A percentile compares a stretch with the other conserved stretches of the same genome.
Conservation (phyloP, 92 coral and sea anemone species). For the Zoanthus gigantus region DNA sequence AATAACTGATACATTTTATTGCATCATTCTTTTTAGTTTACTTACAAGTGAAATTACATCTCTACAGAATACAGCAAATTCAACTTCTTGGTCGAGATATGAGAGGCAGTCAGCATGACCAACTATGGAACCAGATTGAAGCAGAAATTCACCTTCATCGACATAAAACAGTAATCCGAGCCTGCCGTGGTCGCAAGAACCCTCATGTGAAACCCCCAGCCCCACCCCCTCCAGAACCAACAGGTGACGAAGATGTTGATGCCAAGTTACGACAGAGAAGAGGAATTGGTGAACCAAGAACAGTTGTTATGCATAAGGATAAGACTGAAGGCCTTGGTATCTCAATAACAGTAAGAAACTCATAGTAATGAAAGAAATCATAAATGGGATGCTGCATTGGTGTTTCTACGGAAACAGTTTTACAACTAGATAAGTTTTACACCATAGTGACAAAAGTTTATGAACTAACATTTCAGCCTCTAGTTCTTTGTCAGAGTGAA, state of each 20-base stretch:
- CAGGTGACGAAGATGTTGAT: conserved; percentile 81
- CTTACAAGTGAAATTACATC: background rate
- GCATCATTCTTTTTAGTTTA: background rate
- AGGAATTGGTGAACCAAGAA: conserved; percentile 97
- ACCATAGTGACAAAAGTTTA: no score
- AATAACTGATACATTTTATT: background rate
- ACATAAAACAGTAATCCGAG: conserved; percentile 97
- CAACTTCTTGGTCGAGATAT: conserved; percentile 97
- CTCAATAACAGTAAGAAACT: conserved; percentile 86
- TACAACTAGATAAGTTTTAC: background rate
- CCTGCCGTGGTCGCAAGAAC: conserved; percentile 97
- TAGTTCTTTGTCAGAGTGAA: no score
- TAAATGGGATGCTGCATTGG: no score
- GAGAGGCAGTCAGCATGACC: conserved; percentile 94
- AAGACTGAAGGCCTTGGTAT: conserved; percentile 96
- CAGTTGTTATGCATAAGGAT: conserved; percentile 80
- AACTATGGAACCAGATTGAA: conserved; percentile 97
- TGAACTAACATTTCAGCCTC: no score
- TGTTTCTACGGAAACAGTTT: background rate
- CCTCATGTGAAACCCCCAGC: conserved; percentile 96
- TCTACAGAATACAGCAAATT: conserved; percentile 92
- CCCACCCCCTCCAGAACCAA: conserved; percentile 81
- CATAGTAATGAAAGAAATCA: no score
- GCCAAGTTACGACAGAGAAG: conserved; percentile 84
- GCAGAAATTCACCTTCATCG: conserved; percentile 99